Base-by-base conservation (phyloP, 2,888 invertebrate species). In the Cataglyphis altisquamis region DNA sequence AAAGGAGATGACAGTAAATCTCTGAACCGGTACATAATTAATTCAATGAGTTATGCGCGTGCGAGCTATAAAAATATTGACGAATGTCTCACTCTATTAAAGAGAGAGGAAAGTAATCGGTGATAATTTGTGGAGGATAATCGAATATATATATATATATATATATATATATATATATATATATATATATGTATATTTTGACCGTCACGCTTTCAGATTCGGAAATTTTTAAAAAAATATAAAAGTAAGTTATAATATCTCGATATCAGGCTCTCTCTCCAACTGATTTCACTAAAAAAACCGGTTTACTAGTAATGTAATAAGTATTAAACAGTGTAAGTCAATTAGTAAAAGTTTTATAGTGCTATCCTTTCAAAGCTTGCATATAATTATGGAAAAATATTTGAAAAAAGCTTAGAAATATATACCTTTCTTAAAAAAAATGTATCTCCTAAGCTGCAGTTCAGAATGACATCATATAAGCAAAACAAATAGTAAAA, bases 171-270 rank as follows among this genome's bases (percentile, higher is more conserved):
- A 25, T 25, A 25, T 25, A 25, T 25, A 25, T 25, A 25, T 25
- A 25, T 25, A 25, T 25, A 25, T 1, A 25, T 25, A 25, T 25
- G 0, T 25, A 25, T 25, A 1, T 25, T 25, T 25, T 25, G 15
- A 4, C 15, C 55, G 29, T 67, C 66, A 57, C 66, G 41, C 66
- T 77, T 77, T 77, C 66, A 77, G n/a, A 32, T 55, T 25, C 15
- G 25, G 0, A 41, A 15, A 57, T n/a, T 57, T 66, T 67, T 77
- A 15, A 6, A 6, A 32, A 6, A 55, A 6, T 21, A 39, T 41
- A 25, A 75, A 52, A 39, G 18, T 18, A 15, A 18, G 29, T 15
- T 45, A 0, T 8, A 32, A 29, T 57, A 32, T 73, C n/a, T 62
- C 6, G 15, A 60, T 60, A 29, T 60, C 15, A 63, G 25, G 15